Base-by-base conservation (phyloP, 2,113 vertebrate species). In the Microtus pennsylvanicus region DNA sequence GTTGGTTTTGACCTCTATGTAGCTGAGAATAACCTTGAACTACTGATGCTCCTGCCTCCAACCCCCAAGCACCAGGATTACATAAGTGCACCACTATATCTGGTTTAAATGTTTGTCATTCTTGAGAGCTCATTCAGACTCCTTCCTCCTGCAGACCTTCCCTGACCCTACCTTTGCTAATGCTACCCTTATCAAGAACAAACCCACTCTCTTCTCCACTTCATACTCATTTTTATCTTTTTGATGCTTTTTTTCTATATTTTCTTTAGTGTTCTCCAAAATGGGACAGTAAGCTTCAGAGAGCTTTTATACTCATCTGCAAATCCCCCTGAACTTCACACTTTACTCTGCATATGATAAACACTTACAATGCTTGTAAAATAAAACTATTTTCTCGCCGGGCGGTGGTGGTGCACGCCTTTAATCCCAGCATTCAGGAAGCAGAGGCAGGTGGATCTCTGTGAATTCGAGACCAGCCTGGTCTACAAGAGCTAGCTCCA, bases 181-280 rank as follows among this genome's bases (percentile, higher is more conserved):
- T 1, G 58, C 70, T 55, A 19, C 33, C 28, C 17, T 10, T 26
- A 11, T 9, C 45, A 67, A 91, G 93, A 90, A 69, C 12, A 90
- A 93, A 97, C 14, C 5, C 38, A 28, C 69, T 63, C 11, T 78
- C n/a, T 74, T 26, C 14, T 74, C 87, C 5, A 85, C 13, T 55
- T 75, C 85, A 82, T 35, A 61, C 7, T 67, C 61, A 65, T 52
- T 82, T 69, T 63, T 45, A 86, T 42, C 3, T n/a, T 88, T 85
- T 70, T 61, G n/a, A 90, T 17, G 55, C 11, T 69, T 78, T 74
- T 86, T 90, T 70, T 24, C 81, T 90, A 92, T 47, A 74, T 75
- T 93, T 75, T 92, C 80, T 42, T 92, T 85, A 70, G 6, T 50
- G 30, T 87, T 74, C 78, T 92, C 35, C 33, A 50, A 78, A 87